Evolutionary conservation across 2,113 vertebrate genomes (phyloP).

Genomic region (Egretta garzetta): DNA sequence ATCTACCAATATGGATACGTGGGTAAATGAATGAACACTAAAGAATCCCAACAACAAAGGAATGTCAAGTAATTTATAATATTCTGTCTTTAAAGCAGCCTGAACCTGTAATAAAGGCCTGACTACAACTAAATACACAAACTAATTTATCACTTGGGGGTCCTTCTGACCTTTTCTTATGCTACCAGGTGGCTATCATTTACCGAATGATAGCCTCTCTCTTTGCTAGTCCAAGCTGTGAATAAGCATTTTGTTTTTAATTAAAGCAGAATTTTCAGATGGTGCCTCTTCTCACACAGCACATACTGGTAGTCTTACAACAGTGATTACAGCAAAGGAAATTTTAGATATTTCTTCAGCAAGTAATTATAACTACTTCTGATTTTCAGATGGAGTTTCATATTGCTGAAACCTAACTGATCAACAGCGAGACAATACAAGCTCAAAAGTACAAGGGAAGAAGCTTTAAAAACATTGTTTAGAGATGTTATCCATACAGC

Average conservation of each 20-base stretch:
- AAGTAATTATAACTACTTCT: background rate
- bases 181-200: background rate
- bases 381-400: background rate
- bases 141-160: background rate
- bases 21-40: background rate
- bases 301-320: background rate
- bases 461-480: background rate
- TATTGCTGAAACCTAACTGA: background rate
- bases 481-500: background rate
- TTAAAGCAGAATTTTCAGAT: background rate
- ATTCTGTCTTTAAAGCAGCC: background rate
- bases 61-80: background rate
- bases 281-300: background rate
- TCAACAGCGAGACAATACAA: background rate
- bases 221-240: background rate
- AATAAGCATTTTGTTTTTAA: background rate
- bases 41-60: background rate
- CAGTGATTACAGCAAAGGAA: background rate
- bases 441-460: background rate
- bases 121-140: background rate
- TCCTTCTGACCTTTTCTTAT: conserved; percentile 19
- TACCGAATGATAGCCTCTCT: background rate
- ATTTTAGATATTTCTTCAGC: background rate
- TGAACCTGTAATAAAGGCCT: background rate
- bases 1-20: background rate